Conservation (phyloP, 1,140 invertebrate species). For the Euura saliciscinereae region DNA sequence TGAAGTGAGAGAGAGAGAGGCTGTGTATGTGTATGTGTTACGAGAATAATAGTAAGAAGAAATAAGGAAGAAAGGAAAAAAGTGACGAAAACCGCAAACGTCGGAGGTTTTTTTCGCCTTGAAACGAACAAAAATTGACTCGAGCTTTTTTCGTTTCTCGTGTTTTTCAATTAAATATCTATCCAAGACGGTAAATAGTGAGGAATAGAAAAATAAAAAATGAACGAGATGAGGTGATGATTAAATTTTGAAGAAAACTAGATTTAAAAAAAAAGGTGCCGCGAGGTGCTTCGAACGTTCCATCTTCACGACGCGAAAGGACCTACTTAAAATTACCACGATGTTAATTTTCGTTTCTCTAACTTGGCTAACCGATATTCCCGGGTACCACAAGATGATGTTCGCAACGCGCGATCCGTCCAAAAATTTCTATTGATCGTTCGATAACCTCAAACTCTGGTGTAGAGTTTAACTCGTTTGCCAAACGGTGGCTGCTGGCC, state of each 20-base stretch:
- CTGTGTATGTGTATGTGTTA: neutral
- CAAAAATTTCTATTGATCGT: constrained; percentile 10
- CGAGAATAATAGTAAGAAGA: neutral
- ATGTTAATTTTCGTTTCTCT: constrained; percentile 5
- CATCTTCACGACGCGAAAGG: too few relatives aligned
- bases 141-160: too few relatives aligned
- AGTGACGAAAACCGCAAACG: neutral
- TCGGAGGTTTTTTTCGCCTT: too few relatives aligned
- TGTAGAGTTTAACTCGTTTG: neutral
- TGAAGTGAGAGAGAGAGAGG: neutral
- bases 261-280: constrained; percentile 1
- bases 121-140: too few relatives aligned
- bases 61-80: neutral
- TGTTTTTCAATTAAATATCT: too few relatives aligned
- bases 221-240: constrained; percentile 12
- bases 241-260: neutral
- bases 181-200: neutral
- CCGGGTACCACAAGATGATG: neutral
- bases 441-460: constrained; percentile 13
- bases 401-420: constrained; percentile 1
- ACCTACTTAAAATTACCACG: neutral
- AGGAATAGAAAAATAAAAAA: constrained; percentile 2
- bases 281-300: too few relatives aligned
- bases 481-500: neutral
- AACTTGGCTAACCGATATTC: constrained; percentile 9